Evolutionary conservation across 1,140 invertebrate genomes (phyloP), one percentile per base, ranked within the genome.

Genomic region (Neodiprion lecontei): DNA sequence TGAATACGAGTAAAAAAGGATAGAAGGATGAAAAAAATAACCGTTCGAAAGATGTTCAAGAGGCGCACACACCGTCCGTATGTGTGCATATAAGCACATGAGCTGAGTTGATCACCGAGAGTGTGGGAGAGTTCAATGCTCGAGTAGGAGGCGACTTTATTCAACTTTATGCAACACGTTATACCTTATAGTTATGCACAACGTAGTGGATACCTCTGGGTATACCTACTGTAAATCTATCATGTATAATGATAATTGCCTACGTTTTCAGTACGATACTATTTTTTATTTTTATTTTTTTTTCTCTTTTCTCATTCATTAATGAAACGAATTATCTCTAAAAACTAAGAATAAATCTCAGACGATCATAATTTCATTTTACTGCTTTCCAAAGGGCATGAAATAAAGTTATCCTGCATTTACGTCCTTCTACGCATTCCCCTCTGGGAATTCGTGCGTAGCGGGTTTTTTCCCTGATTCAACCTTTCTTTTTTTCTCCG

Each of bases 121-220:
- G 53, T 61, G 53, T 61, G 53, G 53, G 53, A 61, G 53, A 61
- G 53, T 61, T 61, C 53, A 17, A 61, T 61, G 53, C 53, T 61
- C 53, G 53, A 61, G 53, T 61, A 61, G 28, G 28, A 40, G 53
- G 53, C 53, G 53, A 17, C 9, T 61, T 61, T 17, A 61, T 61
- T 61, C 53, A 61, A 9, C 8, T 61, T 61, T 17, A 5, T 61
- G n/a, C 28, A 40, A 40, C 28, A 40, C 28, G 5, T 40, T 5
- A 40, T 40, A 40, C 28, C 5, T 40, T 40, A 40, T 40, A 40
- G 28, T 5, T 40, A 40, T 40, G 28, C 28, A 40, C 5, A 40
- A 40, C 28, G 2, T 40, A 40, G 2, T 40, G 28, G 28, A 40
- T 40, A 40, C 28, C 28, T 61, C 0, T 14, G n/a, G n/a, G 11